Evolutionary conservation across 2,113 vertebrate genomes (phyloP).

Genomic region (Accipiter cooperii): DNA sequence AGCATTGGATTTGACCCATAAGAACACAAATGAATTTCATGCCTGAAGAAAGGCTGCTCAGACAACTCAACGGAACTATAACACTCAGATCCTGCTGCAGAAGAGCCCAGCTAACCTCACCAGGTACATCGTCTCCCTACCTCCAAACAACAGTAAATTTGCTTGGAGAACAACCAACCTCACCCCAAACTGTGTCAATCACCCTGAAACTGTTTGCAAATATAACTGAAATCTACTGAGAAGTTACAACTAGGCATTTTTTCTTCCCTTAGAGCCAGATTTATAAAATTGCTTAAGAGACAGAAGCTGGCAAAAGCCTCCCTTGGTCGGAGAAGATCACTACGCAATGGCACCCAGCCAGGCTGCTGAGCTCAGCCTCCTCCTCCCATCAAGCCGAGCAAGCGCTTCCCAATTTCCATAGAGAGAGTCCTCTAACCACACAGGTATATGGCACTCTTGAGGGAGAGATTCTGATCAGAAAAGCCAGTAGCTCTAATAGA

Average conservation of each 20-base stretch:
- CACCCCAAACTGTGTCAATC: not conserved
- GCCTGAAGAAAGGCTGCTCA: not conserved
- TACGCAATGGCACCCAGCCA: not conserved
- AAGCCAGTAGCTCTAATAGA: not conserved
- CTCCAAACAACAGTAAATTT: not conserved
- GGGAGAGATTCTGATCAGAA: not conserved
- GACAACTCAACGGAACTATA: not conserved
- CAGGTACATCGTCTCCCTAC: not conserved
- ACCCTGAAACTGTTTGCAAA: not conserved
- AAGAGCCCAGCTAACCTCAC: not conserved
- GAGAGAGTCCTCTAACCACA: not conserved
- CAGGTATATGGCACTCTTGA: not conserved
- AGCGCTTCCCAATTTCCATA: not conserved
- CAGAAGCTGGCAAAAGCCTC: not conserved
- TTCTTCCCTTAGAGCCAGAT: not conserved
- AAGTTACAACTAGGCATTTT: not conserved
- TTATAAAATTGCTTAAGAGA: not conserved
- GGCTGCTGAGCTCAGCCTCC: not conserved
- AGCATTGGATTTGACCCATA: not conserved
- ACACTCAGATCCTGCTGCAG: not conserved
- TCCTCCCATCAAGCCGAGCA: not conserved
- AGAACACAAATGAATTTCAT: not conserved
- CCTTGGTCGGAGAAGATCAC: not conserved
- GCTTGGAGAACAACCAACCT: not conserved
- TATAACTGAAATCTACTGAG: not conserved